Percentiles rank a stretch among this genome's conserved stretches.
Conservation (phyloP, 2,888 invertebrate species). For the Epinotia demarniana region DNA sequence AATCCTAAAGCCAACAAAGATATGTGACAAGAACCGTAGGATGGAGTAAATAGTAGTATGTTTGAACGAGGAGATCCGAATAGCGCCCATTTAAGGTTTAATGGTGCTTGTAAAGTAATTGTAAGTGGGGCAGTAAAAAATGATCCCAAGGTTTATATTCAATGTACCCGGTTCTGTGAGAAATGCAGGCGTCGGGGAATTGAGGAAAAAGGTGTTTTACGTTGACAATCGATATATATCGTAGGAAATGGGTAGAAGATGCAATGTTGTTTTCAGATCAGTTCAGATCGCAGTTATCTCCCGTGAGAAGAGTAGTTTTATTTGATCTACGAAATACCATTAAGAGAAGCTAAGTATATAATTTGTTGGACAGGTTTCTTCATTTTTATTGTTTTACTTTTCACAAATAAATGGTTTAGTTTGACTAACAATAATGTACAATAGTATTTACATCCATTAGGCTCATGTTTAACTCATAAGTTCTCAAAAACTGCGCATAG, state of each 20-base stretch:
- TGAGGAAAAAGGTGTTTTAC: conserved; percentile 27
- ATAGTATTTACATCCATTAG: background rate
- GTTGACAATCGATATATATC: conserved; percentile 2
- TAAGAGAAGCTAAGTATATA: background rate
- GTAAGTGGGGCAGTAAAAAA: conserved; percentile 50
- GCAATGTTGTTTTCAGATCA: conserved; percentile 12
- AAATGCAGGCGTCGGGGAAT: conserved; percentile 25
- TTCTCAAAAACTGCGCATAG: conserved; percentile 15
- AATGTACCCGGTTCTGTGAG: conserved; percentile 29
- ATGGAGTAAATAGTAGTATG: conserved; percentile 65
- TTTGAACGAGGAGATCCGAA: conserved; percentile 65
- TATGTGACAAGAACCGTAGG: conserved; percentile 55
- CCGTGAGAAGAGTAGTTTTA: conserved; percentile 12
- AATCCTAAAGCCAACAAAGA: conserved; percentile 45
- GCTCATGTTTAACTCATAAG: background rate
- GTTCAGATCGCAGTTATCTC: background rate
- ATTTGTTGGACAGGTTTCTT: background rate
- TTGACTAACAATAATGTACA: background rate
- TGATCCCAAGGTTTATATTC: conserved; percentile 33
- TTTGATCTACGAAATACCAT: background rate
- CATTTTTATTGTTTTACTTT: background rate
- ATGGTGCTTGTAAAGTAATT: conserved; percentile 64
- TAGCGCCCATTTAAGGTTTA: conserved; percentile 65
- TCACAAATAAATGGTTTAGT: background rate
- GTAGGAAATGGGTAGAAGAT: conserved; percentile 3